phyloP scores from a whole-genome alignment of 2,888 invertebrate species.

The Eupeodes luniger region DNA sequence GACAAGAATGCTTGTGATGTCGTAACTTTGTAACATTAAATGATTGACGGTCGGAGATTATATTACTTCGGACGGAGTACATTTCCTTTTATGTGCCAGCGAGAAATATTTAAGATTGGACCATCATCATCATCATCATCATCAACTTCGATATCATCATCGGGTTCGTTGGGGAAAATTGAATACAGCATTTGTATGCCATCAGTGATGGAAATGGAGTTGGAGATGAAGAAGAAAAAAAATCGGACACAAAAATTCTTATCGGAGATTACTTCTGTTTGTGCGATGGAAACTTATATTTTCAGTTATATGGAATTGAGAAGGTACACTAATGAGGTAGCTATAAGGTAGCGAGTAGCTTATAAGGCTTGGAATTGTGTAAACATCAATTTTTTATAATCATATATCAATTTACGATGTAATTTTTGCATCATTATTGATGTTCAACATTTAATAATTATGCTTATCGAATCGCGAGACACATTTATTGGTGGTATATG shows the following conservation, averaged over 20 bases:
- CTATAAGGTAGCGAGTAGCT: neutral
- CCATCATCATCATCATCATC: conserved; percentile 6
- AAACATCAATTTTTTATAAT: neutral
- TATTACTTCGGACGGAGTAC: conserved; percentile 52
- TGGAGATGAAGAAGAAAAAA: neutral
- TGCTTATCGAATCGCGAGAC: neutral
- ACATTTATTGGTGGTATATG: neutral
- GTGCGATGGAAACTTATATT: neutral
- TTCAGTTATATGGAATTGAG: conserved; percentile 10
- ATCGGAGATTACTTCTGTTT: conserved; percentile 8
- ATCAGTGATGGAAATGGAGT: neutral
- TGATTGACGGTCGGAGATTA: conserved; percentile 62
- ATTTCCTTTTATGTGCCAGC: conserved; percentile 43
- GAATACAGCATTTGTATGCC: conserved; percentile 25
- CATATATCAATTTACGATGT: neutral
- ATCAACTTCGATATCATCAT: conserved; percentile 2
- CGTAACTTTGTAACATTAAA: conserved; percentile 49
- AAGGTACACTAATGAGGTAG: conserved; percentile 15
- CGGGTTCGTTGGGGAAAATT: neutral
- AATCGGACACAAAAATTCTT: neutral
- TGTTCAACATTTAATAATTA: neutral
- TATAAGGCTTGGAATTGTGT: neutral
- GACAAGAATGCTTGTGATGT: neutral
- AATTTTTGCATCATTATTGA: conserved; percentile 16
- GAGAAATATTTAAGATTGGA: conserved; percentile 38